phyloP scores from a whole-genome alignment of 2,888 invertebrate species.

The Cephus runcator region DNA sequence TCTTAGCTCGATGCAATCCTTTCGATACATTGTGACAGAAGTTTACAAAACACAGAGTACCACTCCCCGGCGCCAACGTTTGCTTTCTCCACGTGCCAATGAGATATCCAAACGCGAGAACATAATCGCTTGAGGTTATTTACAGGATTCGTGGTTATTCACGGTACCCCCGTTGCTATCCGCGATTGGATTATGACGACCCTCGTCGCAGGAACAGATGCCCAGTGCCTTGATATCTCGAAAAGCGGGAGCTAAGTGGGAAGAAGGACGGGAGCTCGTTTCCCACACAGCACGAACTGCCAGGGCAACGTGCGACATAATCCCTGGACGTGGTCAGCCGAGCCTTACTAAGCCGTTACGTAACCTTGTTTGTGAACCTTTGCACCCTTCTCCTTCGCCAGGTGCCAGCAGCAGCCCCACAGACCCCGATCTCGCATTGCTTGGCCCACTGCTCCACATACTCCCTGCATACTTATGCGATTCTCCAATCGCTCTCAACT shows the following conservation, averaged over 20 bases:
- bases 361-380: background rate
- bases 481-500: background rate
- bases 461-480: background rate
- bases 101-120: background rate
- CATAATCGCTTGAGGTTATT: background rate
- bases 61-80: background rate
- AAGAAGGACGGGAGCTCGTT: background rate
- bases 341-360: background rate
- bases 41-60: background rate
- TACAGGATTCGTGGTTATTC: background rate
- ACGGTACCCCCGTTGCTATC: background rate
- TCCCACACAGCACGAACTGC: background rate
- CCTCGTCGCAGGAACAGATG: too few relatives aligned
- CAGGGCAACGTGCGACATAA: background rate
- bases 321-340: background rate
- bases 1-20: too few relatives aligned
- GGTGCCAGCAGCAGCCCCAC: background rate
- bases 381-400: background rate
- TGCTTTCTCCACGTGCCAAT: background rate
- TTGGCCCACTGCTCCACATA: constrained; percentile 7
- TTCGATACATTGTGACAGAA: background rate
- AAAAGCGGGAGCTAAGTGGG: background rate
- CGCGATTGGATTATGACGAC: background rate
- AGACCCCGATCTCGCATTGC: constrained; percentile 6
- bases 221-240: background rate